Evolutionary conservation across 2,888 invertebrate genomes (phyloP), one percentile per base, ranked within the genome.

Genomic region (Sphinx pinastri): DNA sequence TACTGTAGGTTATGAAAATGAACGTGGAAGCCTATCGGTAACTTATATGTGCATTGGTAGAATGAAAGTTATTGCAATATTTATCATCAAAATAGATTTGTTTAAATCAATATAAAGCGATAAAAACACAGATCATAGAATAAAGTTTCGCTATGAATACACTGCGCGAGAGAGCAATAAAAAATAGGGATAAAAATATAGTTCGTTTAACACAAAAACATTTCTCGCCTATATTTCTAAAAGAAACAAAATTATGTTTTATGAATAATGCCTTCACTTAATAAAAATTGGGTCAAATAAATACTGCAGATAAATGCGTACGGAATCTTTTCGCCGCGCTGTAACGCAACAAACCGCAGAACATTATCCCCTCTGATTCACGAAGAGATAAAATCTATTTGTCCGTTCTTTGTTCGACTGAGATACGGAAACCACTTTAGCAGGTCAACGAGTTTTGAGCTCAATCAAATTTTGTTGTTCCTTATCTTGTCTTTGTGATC

Each of bases 301-400:
- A 80, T 77, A 79, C 71, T 72, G 74, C 71, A 68, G 71, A 68
- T 76, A 78, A 74, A 72, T 68, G 68, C 71, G 52, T 66, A 72
- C 72, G 71, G 73, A 75, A 77, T 75, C 77, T 76, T 79, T 79
- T 77, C 68, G 71, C 76, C 74, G 72, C 77, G 76, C 76, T 81
- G 78, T 77, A 79, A 76, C 76, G 73, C 79, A 76, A 74, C 78
- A 81, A 83, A 82, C 82, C 82, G 73, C 75, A 75, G 72, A 75
- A 68, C 77, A 81, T 80, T 81, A 82, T 76, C 74, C 73, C 70
- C 75, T 75, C 75, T 79, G 82, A 83, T 78, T 82, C 81, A 82
- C 77, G 71, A 77, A 76, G 73, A 78, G 81, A 83, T 83, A 83
- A 79, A 82, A 81, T 80, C 76, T 79, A 75, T 80, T 79, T 79